These are phyloP conservation scores for Myotis planiceps DNA, from an alignment of 2,797 vertebrate genomes.

Conservation along the genomic window DNA sequence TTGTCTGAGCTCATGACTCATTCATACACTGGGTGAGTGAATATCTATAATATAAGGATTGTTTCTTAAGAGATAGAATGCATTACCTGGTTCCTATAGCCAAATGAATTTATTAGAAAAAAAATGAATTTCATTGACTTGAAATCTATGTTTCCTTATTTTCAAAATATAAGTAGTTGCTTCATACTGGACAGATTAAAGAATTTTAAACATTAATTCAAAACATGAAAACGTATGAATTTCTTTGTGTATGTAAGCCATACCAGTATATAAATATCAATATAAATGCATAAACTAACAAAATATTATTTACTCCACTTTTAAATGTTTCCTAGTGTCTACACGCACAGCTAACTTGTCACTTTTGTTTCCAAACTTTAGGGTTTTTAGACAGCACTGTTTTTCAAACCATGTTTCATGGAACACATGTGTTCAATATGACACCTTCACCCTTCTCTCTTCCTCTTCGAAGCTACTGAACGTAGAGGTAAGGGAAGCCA, in stretches of 20 bases:
- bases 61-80: constrained; percentile 12
- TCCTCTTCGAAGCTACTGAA: neutral
- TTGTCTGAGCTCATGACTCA: constrained; percentile 28
- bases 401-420: neutral
- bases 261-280: neutral
- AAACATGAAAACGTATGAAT: neutral
- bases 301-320: neutral
- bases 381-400: neutral
- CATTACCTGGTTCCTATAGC: neutral
- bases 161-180: constrained; percentile 38
- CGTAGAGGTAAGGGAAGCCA: neutral
- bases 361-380: neutral
- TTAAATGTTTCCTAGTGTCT: neutral
- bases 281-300: constrained; percentile 9
- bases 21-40: neutral
- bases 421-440: neutral
- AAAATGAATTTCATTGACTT: constrained; percentile 28
- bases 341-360: neutral
- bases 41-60: constrained; percentile 13
- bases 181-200: constrained; percentile 36
- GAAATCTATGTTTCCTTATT: constrained; percentile 41
- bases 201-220: constrained; percentile 27
- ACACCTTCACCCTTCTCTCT: neutral
- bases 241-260: neutral
- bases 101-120: constrained; percentile 21